phyloP scores from a whole-genome alignment of 2,113 vertebrate species.

The Lanius collurio region DNA sequence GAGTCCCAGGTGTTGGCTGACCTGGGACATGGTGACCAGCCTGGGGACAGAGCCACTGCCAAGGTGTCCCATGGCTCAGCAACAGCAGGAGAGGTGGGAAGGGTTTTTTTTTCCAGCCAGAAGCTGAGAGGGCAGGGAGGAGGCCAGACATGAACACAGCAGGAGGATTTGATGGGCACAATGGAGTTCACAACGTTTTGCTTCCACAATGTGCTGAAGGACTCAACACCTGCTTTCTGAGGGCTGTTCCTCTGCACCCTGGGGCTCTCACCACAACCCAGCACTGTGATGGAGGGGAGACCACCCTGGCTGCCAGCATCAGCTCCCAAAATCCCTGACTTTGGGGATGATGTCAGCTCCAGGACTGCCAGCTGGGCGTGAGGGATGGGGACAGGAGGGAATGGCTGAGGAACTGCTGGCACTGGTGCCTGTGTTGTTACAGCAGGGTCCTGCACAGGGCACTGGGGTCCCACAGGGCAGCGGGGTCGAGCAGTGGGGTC shows the following conservation, averaged over 20 bases:
- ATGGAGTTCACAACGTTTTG: neutral
- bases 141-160: accelerated
- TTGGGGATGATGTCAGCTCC: neutral
- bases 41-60: neutral
- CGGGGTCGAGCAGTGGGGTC: accelerated
- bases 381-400: neutral
- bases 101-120: neutral
- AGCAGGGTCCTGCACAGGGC: neutral
- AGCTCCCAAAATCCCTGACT: neutral
- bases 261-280: neutral
- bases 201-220: neutral
- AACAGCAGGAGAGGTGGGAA: neutral
- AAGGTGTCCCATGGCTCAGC: neutral
- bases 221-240: neutral
- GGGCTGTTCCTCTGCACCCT: neutral
- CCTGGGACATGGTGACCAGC: neutral
- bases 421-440: accelerated
- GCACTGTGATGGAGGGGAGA: neutral
- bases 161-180: neutral
- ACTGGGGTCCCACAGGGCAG: neutral
- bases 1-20: neutral
- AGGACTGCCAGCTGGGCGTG: neutral
- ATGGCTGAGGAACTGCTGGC: neutral
- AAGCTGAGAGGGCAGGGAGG: neutral
- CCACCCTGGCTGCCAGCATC: neutral